Evolutionary conservation across 2,797 vertebrate species (phyloP).

Genomic region (Chaetophractus vellerosus): DNA sequence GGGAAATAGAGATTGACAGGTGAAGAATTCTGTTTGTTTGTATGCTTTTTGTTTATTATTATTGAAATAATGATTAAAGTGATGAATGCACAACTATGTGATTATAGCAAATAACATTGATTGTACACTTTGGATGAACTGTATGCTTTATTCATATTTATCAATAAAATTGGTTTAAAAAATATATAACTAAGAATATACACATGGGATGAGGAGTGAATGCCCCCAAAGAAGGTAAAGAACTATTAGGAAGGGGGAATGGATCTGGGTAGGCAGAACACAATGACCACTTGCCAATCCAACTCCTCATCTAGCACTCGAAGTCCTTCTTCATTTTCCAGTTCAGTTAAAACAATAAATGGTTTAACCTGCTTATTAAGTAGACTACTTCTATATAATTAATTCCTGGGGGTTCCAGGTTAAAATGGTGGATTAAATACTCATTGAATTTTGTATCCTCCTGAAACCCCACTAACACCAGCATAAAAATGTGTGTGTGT

Average conservation of each 20-base stretch:
- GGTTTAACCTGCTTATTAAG: neutral
- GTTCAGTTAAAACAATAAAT: neutral
- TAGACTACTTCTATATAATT: conserved; percentile 3
- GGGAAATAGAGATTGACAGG: no score
- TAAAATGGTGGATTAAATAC: neutral
- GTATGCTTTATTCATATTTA: no score
- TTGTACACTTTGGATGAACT: no score
- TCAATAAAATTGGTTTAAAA: no score
- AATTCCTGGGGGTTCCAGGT: neutral
- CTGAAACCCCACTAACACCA: neutral
- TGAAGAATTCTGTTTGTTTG: no score
- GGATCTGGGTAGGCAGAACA: neutral
- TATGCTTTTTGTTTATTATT: no score
- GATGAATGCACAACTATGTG: no score
- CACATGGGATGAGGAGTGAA: neutral
- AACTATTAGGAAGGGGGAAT: neutral
- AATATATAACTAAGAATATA: no score
- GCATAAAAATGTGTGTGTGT: neutral
- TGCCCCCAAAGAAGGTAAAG: neutral
- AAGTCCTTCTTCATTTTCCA: neutral
- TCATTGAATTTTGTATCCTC: neutral
- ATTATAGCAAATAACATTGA: no score
- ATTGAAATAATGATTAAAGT: no score
- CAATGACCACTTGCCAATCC: neutral
- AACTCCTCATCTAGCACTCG: neutral